phyloP scores from a whole-genome alignment of 2,888 invertebrate genomes.

The Troglohyphantes excavatus region DNA sequence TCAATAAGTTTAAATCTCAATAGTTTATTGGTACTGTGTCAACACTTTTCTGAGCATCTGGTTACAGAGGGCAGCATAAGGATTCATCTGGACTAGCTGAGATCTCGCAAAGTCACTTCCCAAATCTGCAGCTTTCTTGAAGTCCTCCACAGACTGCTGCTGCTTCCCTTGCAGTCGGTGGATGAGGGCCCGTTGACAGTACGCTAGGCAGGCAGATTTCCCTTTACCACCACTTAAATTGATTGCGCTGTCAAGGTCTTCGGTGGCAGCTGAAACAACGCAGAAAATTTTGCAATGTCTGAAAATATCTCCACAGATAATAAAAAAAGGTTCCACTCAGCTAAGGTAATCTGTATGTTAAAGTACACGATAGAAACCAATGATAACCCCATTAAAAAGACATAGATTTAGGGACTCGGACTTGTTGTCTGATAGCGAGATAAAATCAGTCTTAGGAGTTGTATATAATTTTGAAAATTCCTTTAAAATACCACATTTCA shows the following conservation, averaged over 20 bases:
- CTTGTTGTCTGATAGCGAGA: too few relatives aligned
- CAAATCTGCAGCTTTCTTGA: constrained; percentile 89
- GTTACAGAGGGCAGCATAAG: constrained; percentile 97
- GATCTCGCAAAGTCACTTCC: constrained; percentile 94
- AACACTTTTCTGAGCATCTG: constrained; percentile 94
- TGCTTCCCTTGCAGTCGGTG: constrained; percentile 87
- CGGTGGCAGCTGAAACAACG: constrained; percentile 86
- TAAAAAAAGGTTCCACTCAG: too few relatives aligned
- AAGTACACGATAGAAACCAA: too few relatives aligned
- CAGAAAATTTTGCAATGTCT: too few relatives aligned
- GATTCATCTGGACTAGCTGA: constrained; percentile 93
- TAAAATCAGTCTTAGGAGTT: too few relatives aligned
- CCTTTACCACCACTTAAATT: constrained; percentile 86
- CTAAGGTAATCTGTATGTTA: too few relatives aligned
- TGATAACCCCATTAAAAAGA: too few relatives aligned
- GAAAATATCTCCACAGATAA: too few relatives aligned
- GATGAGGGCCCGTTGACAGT: constrained; percentile 92
- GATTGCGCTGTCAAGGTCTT: constrained; percentile 89
- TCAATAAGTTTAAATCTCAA: not conserved
- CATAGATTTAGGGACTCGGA: too few relatives aligned
- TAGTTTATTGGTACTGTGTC: constrained; percentile 82
- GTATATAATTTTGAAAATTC: too few relatives aligned
- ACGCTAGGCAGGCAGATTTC: constrained; percentile 88
- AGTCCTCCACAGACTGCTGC: constrained; percentile 89
- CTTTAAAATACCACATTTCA: too few relatives aligned